phyloP scores from a whole-genome alignment of 2,113 vertebrate genomes.

The Leptosomus discolor region DNA sequence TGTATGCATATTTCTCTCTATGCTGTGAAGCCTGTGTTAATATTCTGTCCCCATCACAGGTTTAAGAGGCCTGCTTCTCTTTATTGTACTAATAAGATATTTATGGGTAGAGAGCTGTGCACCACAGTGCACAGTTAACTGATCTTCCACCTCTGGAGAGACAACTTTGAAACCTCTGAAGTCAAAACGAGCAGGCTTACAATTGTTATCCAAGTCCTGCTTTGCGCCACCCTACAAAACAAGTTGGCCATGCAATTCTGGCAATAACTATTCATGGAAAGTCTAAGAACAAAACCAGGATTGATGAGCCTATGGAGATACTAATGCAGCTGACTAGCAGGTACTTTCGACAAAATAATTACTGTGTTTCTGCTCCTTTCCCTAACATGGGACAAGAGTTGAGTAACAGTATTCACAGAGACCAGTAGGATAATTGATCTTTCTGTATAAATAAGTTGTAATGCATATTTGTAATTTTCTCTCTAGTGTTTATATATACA shows the following conservation, averaged over 20 bases:
- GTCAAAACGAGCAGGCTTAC: background rate
- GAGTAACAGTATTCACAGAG: background rate
- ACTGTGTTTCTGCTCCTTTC: background rate
- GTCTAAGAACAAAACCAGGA: background rate
- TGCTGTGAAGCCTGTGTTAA: background rate
- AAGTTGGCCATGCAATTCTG: background rate
- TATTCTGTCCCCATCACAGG: background rate
- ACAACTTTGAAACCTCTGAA: conserved; percentile 17
- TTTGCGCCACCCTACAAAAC: background rate
- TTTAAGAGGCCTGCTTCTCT: conserved; percentile 14
- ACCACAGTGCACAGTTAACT: background rate
- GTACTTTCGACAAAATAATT: background rate
- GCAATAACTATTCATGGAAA: background rate
- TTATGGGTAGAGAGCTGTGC: conserved; percentile 9
- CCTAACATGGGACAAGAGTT: background rate
- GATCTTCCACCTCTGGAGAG: conserved; percentile 15
- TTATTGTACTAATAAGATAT: conserved; percentile 45
- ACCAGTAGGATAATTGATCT: background rate
- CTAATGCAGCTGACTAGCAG: background rate
- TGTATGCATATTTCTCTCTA: background rate
- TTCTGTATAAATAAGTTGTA: background rate
- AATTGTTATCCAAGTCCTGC: background rate
- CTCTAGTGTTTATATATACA: background rate
- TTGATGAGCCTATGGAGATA: background rate
- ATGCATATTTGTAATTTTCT: background rate